These are phyloP conservation scores for Acleris sparsana DNA, from an alignment of 2,888 invertebrate genomes.

Conservation along the genomic window DNA sequence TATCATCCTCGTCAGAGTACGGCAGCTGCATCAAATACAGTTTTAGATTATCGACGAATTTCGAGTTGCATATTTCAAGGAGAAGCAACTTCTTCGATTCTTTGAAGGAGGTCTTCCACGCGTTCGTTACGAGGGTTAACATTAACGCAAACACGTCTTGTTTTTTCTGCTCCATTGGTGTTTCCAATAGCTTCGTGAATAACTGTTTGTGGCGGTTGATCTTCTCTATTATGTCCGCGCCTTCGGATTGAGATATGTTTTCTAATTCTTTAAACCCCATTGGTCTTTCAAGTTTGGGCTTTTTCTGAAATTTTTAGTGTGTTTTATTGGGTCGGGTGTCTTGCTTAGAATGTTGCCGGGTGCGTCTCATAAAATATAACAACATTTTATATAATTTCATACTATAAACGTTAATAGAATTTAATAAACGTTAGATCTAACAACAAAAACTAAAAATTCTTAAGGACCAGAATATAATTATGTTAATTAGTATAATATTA, in stretches of 20 bases:
- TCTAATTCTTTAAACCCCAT: constrained; percentile 59
- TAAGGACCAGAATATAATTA: no score
- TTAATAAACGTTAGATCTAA: no score
- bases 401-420: no score
- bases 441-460: no score
- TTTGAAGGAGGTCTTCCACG: constrained; percentile 61
- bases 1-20: constrained; percentile 45
- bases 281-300: constrained; percentile 8
- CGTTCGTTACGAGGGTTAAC: constrained; percentile 66
- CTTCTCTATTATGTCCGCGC: constrained; percentile 59
- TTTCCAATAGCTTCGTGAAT: constrained; percentile 59
- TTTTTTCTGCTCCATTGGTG: constrained; percentile 49
- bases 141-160: constrained; percentile 65
- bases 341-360: background rate
- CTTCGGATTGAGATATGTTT: constrained; percentile 57
- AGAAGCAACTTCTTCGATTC: constrained; percentile 61
- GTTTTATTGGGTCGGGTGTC: background rate
- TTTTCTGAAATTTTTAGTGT: background rate
- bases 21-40: constrained; percentile 66
- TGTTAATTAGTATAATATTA: no score
- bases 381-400: no score
- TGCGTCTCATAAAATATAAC: no score
- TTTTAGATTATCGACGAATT: constrained; percentile 56
- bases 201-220: constrained; percentile 56
- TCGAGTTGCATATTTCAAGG: constrained; percentile 63